Conservation (phyloP, 1,140 invertebrate species). For the Mesaphorura yosii region DNA sequence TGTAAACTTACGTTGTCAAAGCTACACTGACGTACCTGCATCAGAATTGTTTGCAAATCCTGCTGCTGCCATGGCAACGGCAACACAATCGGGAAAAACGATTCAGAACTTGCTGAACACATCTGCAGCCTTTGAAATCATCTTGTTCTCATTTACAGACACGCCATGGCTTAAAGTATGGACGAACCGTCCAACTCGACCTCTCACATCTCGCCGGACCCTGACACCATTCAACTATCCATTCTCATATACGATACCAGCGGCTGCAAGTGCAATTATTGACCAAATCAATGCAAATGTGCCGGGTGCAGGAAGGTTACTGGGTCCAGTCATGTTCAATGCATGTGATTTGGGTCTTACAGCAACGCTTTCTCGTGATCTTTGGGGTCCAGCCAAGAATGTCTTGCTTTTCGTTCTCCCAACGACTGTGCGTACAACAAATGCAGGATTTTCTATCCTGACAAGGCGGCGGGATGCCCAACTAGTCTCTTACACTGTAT, state of each 20-base stretch:
- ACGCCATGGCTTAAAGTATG: constrained; percentile 20
- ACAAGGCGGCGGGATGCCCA: constrained; percentile 9
- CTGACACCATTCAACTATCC: constrained; percentile 13
- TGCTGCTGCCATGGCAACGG: too few relatives aligned
- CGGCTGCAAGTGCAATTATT: not conserved
- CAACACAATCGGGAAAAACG: not conserved
- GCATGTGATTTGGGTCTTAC: not conserved
- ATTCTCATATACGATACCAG: constrained; percentile 15
- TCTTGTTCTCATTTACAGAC: constrained; percentile 15
- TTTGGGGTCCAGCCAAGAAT: constrained; percentile 22
- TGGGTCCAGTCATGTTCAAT: not conserved
- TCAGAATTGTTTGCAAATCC: constrained; percentile 11
- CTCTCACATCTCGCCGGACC: not conserved
- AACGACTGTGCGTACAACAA: not conserved
- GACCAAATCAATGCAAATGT: too few relatives aligned
- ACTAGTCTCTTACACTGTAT: not conserved
- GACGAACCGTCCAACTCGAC: constrained; percentile 1
- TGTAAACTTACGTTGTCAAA: constrained; percentile 17
- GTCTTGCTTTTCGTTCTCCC: constrained; percentile 9
- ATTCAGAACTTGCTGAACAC: not conserved
- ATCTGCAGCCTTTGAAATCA: constrained; percentile 9
- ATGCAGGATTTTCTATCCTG: constrained; percentile 8
- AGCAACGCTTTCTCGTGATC: not conserved
- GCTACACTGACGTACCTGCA: constrained; percentile 10
- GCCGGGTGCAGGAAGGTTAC: not conserved